Conservation (phyloP, 2,888 invertebrate species). For the Sinohyriopsis cumingii region DNA sequence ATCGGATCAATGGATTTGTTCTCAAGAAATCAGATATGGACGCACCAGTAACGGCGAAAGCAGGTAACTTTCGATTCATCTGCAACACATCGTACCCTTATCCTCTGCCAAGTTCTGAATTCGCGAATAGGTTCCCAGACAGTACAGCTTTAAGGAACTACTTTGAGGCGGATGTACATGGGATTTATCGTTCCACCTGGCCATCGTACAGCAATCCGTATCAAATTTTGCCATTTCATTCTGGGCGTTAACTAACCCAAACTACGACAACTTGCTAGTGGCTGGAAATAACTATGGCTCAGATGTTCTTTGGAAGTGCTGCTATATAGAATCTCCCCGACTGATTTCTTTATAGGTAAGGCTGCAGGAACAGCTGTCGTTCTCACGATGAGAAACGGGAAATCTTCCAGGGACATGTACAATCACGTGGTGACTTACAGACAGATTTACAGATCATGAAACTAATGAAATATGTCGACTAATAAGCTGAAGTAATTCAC, state of each 20-base stretch:
- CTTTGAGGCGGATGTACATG: constrained; percentile 20
- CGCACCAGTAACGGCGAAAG: neutral
- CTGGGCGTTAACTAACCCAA: constrained; percentile 26
- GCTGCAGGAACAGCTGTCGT: constrained; percentile 25
- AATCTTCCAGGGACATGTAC: constrained; percentile 11
- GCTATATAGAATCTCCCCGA: constrained; percentile 25
- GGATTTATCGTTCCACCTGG: constrained; percentile 12
- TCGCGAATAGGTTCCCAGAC: constrained; percentile 19
- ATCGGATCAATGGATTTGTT: constrained; percentile 23
- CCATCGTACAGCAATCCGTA: constrained; percentile 17
- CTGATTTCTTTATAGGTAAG: constrained; percentile 23
- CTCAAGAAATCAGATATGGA: constrained; percentile 12
- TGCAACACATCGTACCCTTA: neutral
- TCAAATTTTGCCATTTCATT: constrained; percentile 21
- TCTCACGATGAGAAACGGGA: constrained; percentile 16
- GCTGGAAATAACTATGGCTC: constrained; percentile 26
- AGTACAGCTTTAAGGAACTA: constrained; percentile 27
- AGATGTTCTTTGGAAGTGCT: constrained; percentile 24
- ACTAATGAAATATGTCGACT: too few relatives aligned
- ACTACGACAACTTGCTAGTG: constrained; percentile 30
- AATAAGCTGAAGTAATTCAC: too few relatives aligned
- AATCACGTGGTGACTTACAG: constrained; percentile 10
- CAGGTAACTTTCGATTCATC: too few relatives aligned
- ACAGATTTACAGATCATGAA: constrained; percentile 1
- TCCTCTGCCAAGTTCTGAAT: neutral